Conservation (phyloP, 2,797 vertebrate species). For the Tenualosa ilisha region DNA sequence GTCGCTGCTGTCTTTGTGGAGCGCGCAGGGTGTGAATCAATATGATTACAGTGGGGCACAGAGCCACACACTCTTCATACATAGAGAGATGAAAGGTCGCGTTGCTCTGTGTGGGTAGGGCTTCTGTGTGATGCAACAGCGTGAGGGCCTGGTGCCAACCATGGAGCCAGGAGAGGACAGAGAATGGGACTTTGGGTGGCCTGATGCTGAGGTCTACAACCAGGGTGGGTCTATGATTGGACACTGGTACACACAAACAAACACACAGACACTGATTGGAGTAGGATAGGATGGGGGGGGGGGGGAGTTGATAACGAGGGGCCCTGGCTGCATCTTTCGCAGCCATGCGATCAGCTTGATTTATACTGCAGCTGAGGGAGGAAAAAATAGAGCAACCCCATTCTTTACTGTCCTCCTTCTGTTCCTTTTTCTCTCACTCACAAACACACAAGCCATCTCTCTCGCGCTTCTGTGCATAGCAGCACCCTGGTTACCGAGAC, state of each 20-base stretch:
- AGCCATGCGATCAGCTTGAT: slow-evolving; percentile 45
- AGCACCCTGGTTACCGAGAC: slow-evolving; percentile 61
- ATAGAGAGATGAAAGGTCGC: neutral
- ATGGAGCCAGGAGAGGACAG: neutral
- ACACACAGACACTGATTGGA: slow-evolving; percentile 27
- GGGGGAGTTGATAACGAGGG: slow-evolving; percentile 19
- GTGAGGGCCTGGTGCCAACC: neutral
- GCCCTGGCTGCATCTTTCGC: slow-evolving; percentile 33
- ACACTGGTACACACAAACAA: slow-evolving; percentile 25
- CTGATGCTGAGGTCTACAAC: neutral
- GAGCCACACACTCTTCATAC: neutral
- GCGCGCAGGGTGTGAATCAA: slow-evolving; percentile 1
- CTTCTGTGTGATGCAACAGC: neutral
- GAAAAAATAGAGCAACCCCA: slow-evolving; percentile 58
- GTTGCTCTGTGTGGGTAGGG: neutral
- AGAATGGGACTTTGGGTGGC: neutral
- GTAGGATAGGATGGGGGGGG: too few species aligned
- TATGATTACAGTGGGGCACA: slow-evolving; percentile 6
- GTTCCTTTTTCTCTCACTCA: slow-evolving; percentile 2
- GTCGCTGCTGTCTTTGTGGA: neutral
- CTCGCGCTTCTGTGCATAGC: slow-evolving; percentile 52
- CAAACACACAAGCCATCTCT: slow-evolving; percentile 26
- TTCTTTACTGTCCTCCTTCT: slow-evolving; percentile 63
- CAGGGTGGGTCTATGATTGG: neutral
- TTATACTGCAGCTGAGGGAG: slow-evolving; percentile 52